Evolutionary conservation across 2,888 invertebrate genomes (phyloP), one percentile per base, ranked within the genome.

Genomic region (Oxystoma pomonae): DNA sequence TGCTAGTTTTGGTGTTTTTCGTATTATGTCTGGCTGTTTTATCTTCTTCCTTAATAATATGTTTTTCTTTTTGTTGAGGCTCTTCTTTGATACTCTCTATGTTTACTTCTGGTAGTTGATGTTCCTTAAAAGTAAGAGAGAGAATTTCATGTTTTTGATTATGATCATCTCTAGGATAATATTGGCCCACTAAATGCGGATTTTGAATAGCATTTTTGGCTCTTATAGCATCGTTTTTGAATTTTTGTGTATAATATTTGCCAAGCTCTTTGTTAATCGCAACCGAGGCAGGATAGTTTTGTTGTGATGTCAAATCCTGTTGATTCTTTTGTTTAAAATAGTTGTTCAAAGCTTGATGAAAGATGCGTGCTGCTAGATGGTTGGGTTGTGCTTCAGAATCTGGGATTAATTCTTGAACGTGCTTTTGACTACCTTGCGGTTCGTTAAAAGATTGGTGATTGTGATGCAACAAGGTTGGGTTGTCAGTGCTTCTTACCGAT

Each of bases 181-280:
- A 65, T 55, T 62, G 59, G 18, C 65, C 57, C 9, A 68, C 35
- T 12, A 68, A 58, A 20, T 68, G 66, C 16, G 66, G 64, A 20
- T 66, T 62, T 66, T 64, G 60, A 16, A 68, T 55, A 2, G 64
- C 64, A 1, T 61, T 55, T n/a, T 59, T 19, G 21, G 60, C 62
- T 2, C 16, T 18, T 18, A 59, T 65, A 1, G 75, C 76, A 61
- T 76, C 75, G 19, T 68, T 65, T 12, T 68, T 60, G 59, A 75
- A 75, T 65, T 75, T 75, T 55, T 71, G 70, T 20, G 66, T 67
- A 61, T 70, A 75, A 65, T 70, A 74, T n/a, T 72, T 67, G n/a
- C 74, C 60, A n/a, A 75, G 50, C 7, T 70, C 66, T 57, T 60
- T 53, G 17, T 66, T 57, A 49, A 65, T 61, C 21, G 57, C 16